Evolutionary conservation across 2,888 invertebrate genomes (phyloP).

Genomic region (Trachelus troglodyta): DNA sequence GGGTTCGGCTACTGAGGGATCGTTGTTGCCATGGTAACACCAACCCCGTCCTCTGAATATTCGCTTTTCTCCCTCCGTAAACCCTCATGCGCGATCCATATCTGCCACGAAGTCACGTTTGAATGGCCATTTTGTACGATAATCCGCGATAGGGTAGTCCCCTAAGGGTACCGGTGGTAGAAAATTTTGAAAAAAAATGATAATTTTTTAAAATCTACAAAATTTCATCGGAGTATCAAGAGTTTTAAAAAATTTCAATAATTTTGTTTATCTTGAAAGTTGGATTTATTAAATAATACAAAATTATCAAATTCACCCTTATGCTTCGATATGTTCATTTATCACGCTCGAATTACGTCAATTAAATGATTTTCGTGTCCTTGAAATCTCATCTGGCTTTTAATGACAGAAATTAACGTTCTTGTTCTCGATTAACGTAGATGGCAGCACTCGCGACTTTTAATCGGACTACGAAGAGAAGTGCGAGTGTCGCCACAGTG

Average conservation of each 20-base stretch:
- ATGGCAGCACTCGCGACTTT: background rate
- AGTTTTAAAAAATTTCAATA: no score
- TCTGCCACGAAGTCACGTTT: conserved; percentile 56
- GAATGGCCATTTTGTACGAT: conserved; percentile 58
- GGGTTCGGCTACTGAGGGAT: conserved; percentile 64
- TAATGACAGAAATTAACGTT: background rate
- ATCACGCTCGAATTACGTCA: background rate
- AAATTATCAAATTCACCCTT: background rate
- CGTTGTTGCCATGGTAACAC: conserved; percentile 64
- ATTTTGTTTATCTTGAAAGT: background rate
- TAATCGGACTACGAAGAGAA: conserved; percentile 14
- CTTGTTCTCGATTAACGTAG: background rate
- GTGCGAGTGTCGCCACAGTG: conserved; percentile 51
- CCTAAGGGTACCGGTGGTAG: background rate
- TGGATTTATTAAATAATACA: no score
- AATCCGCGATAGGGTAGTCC: background rate
- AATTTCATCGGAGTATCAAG: background rate
- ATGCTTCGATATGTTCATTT: background rate
- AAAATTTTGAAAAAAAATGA: background rate
- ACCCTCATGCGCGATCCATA: conserved; percentile 52
- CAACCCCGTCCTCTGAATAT: conserved; percentile 55
- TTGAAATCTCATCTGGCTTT: background rate
- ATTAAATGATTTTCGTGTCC: background rate
- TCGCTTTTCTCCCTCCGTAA: conserved; percentile 14
- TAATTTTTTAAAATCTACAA: background rate